These are phyloP conservation scores for Chionomys nivalis DNA, from an alignment of 2,113 vertebrate genomes.

Conservation along the genomic window DNA sequence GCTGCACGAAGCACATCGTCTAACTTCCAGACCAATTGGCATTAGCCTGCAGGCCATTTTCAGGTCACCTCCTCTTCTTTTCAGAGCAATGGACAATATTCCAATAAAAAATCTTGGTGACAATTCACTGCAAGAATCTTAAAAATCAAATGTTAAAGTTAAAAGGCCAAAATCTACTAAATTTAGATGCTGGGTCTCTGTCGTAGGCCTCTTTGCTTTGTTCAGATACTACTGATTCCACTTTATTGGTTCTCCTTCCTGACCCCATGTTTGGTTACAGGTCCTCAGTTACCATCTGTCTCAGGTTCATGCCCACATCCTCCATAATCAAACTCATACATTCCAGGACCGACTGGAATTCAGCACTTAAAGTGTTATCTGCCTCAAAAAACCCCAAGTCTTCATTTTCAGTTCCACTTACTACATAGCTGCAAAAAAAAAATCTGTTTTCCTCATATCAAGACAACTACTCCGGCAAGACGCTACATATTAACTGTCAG, in stretches of 20 bases:
- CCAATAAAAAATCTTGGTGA: background rate
- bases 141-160: slow-evolving; percentile 30
- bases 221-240: slow-evolving; percentile 32
- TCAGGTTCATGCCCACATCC: slow-evolving; percentile 20
- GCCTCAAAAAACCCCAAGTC: no score
- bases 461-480: no score
- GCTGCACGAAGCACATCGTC: background rate
- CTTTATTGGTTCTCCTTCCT: slow-evolving; percentile 40
- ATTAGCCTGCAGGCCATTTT: background rate
- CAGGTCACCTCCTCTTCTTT: slow-evolving; percentile 45
- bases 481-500: no score
- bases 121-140: slow-evolving; percentile 35
- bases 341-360: no score
- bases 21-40: slow-evolving; percentile 26
- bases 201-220: background rate
- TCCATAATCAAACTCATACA: slow-evolving; percentile 46
- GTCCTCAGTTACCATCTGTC: slow-evolving; percentile 60
- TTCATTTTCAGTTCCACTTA: no score
- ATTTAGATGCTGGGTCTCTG: background rate
- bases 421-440: no score
- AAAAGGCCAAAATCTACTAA: background rate
- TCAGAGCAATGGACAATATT: slow-evolving; percentile 11
- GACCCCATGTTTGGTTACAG: background rate
- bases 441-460: no score
- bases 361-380: no score